phyloP scores from a whole-genome alignment of 2,888 invertebrate species.

The Listrodromus nycthemerus region DNA sequence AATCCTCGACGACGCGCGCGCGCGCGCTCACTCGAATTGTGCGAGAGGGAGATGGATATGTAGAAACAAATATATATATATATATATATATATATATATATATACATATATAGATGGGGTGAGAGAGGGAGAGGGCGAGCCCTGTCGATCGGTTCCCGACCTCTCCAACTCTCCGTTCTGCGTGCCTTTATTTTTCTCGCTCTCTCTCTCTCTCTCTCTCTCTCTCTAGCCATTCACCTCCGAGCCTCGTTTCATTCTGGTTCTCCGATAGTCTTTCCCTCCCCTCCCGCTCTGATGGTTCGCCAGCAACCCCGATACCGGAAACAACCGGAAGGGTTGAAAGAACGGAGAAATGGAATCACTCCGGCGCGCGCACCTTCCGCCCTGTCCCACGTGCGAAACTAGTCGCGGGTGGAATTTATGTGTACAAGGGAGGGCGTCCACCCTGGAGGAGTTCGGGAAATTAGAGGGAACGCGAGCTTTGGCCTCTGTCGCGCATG shows the following conservation, averaged over 20 bases:
- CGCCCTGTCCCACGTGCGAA: constrained; percentile 9
- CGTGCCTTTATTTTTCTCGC: constrained; percentile 71
- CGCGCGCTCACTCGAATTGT: constrained; percentile 32
- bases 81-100: constrained; percentile 8
- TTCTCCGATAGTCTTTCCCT: constrained; percentile 30
- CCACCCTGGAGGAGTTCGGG: constrained; percentile 49
- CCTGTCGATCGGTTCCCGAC: constrained; percentile 80
- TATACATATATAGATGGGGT: neutral
- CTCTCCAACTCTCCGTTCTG: constrained; percentile 77
- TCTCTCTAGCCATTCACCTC: constrained; percentile 61
- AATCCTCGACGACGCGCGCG: constrained; percentile 41
- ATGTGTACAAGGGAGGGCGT: constrained; percentile 51
- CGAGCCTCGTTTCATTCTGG: constrained; percentile 66
- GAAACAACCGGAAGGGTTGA: constrained; percentile 42
- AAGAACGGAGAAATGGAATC: constrained; percentile 43
- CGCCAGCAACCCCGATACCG: constrained; percentile 34
- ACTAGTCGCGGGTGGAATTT: constrained; percentile 43
- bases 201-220: constrained; percentile 33
- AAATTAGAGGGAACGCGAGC: constrained; percentile 3
- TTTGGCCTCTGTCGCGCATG: neutral
- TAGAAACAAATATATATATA: constrained; percentile 20
- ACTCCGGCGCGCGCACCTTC: constrained; percentile 33
- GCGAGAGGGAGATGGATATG: constrained; percentile 14
- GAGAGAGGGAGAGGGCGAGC: constrained; percentile 28
- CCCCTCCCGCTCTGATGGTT: constrained; percentile 31